These are phyloP conservation scores for mouse (Mus musculus) DNA, from an alignment of 2,113 vertebrate genomes.

Conservation along the genomic window DNA sequence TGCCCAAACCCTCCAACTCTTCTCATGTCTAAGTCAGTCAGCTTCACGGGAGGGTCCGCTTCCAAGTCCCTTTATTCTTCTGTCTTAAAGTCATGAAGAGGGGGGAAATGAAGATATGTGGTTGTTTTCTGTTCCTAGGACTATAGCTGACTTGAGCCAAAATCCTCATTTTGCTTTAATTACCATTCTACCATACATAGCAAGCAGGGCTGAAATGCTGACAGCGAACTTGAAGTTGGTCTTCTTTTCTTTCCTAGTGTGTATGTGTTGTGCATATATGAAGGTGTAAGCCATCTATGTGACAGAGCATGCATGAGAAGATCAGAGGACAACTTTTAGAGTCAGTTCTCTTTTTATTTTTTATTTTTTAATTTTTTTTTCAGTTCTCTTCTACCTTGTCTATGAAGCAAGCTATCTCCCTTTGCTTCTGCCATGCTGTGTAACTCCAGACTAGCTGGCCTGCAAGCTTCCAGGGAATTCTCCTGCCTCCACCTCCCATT, in stretches of 20 bases:
- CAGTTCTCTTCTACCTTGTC: neutral
- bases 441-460: neutral
- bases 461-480: neutral
- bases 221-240: neutral
- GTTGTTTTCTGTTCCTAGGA: neutral
- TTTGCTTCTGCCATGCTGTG: neutral
- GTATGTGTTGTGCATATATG: neutral
- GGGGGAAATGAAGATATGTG: neutral
- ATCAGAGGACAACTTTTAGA: neutral
- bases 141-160: neutral
- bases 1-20: slow-evolving; percentile 43
- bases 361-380: too few species aligned
- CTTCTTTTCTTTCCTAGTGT: neutral
- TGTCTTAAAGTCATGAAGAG: neutral
- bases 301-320: neutral
- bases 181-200: neutral
- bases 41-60: neutral
- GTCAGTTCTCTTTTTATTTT: too few species aligned
- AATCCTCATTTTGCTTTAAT: neutral
- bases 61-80: neutral
- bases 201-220: neutral
- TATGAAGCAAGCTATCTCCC: neutral
- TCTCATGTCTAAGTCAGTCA: neutral
- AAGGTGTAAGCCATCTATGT: neutral
- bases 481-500: neutral